Percentiles rank a stretch among this genome's conserved stretches.
Conservation (phyloP, 2,113 vertebrate genomes). For the Rhagologus leucostigma region DNA sequence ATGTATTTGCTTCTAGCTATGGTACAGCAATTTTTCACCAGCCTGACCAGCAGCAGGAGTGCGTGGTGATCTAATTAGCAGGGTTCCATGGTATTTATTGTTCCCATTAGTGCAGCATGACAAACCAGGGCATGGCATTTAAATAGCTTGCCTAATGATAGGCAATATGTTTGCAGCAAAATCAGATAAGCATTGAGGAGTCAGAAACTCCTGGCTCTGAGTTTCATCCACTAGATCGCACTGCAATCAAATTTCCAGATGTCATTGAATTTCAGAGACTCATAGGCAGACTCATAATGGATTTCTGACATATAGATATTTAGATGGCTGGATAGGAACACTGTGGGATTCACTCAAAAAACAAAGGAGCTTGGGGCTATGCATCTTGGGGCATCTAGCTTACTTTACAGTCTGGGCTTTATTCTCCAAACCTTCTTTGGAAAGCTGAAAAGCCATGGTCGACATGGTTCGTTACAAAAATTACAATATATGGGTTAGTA, state of each 20-base stretch:
- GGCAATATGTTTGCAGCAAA: neutral
- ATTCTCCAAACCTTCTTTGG: neutral
- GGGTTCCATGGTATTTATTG: neutral
- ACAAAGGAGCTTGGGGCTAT: neutral
- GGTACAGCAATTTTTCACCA: neutral
- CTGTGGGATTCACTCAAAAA: neutral
- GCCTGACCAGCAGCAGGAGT: neutral
- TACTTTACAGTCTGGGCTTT: neutral
- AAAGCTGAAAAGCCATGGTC: neutral
- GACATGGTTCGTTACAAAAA: neutral
- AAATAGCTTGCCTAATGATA: neutral
- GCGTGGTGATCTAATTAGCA: neutral
- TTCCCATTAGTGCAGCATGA: neutral
- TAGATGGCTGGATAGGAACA: neutral
- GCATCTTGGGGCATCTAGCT: neutral
- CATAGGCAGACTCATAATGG: neutral
- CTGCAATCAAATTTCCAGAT: neutral
- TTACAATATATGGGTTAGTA: neutral
- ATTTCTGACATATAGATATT: neutral
- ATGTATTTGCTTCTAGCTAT: neutral
- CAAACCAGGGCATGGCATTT: neutral
- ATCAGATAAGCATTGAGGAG: neutral
- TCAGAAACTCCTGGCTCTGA: neutral
- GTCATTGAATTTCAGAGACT: neutral
- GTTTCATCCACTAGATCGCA: neutral